Evolutionary conservation across 1,140 invertebrate species (phyloP), one percentile per base, ranked within the genome.

Genomic region (Galleria mellonella): DNA sequence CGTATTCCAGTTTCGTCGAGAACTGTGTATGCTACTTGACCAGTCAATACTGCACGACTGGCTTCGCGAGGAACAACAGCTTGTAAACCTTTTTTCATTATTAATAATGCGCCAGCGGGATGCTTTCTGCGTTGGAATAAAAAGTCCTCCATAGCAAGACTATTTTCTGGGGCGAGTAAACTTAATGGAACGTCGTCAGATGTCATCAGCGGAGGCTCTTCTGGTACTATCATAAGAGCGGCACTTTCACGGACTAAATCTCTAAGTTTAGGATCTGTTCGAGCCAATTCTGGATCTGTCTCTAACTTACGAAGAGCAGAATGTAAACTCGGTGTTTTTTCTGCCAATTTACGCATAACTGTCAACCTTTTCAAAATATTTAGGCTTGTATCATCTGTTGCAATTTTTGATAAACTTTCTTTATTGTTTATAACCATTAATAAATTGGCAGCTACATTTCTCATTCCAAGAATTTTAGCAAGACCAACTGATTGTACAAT

Each of bases 21-120:
- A 2, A 94, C 89, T 2, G 92, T 91, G 55, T 94, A 95, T 2
- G 92, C 89, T 1, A 94, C 89, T 74, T 93, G 87, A 9, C 94
- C 94, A 1, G 91, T 92, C 4, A 94, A 74, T 6, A 95, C 92
- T 11, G 89, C 90, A 13, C 91, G 87, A 31, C 92, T 89, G 0
- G 91, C 91, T 70, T 94, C 92, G 31, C 91, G 87, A 0, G 94
- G 94, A 11, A 95, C 90, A 0, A 95, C 92, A 0, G 91, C 91
- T 67, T 94, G 92, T n/a, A 93, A 60, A 10, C 92, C 91, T 62
- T 91, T 90, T 45, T 94, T 93, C 46, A 93, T 88, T 32, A 94
- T 93, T 63, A 95, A 88, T 28, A 93, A 87, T 1, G 92, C 90
- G 0, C 89, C 87, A 1, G 87, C 75, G n/a, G 17, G 17, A 51